Conservation (phyloP, 2,797 vertebrate genomes). For the Galagoides demidoff region DNA sequence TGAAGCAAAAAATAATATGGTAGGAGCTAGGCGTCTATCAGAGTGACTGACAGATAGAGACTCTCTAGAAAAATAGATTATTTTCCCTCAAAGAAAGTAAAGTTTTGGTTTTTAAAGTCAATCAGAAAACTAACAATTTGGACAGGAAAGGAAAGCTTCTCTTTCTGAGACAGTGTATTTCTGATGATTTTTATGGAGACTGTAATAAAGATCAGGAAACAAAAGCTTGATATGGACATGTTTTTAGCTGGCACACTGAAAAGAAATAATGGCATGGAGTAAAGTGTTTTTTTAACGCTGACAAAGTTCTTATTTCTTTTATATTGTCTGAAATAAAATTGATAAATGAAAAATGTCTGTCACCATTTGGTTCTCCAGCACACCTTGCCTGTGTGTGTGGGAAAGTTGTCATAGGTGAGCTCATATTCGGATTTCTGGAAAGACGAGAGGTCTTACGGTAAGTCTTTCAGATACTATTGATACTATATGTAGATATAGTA, state of each 20-base stretch:
- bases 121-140: conserved; percentile 85
- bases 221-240: conserved; percentile 75
- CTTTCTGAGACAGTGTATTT: conserved; percentile 71
- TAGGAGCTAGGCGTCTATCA: conserved; percentile 84
- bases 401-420: conserved; percentile 5
- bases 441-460: neutral
- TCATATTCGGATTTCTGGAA: neutral
- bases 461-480: conserved; percentile 8
- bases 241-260: conserved; percentile 77
- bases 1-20: conserved; percentile 86
- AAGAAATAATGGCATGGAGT: conserved; percentile 69
- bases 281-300: conserved; percentile 39
- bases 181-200: conserved; percentile 77
- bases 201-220: conserved; percentile 74
- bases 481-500: neutral
- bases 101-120: conserved; percentile 85
- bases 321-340: conserved; percentile 54
- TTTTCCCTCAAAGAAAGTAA: conserved; percentile 86
- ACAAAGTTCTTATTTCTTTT: conserved; percentile 71
- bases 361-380: conserved; percentile 20
- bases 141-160: conserved; percentile 77
- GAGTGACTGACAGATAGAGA: conserved; percentile 84
- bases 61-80: conserved; percentile 83
- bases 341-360: conserved; percentile 29
- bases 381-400: neutral